These are phyloP conservation scores for Parnassius orleans DNA, from an alignment of 2,888 invertebrate species.

Conservation along the genomic window DNA sequence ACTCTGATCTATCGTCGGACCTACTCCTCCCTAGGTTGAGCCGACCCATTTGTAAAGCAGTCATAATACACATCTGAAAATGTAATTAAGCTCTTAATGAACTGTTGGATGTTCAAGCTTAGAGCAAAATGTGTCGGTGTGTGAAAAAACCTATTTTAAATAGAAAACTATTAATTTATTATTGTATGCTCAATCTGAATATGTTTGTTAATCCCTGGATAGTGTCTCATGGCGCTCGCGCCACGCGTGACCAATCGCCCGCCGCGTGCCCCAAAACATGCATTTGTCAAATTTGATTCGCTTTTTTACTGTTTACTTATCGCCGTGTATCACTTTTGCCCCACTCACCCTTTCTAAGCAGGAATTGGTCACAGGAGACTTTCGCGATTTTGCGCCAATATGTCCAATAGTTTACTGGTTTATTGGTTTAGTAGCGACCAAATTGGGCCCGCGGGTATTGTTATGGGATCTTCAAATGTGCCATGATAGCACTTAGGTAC, in stretches of 20 bases:
- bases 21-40: no score
- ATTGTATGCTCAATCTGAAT: background rate
- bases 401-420: slow-evolving; percentile 68
- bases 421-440: slow-evolving; percentile 45
- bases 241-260: slow-evolving; percentile 52
- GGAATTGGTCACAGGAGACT: slow-evolving; percentile 72
- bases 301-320: slow-evolving; percentile 72
- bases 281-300: slow-evolving; percentile 76
- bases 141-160: no score
- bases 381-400: slow-evolving; percentile 55
- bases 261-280: slow-evolving; percentile 77
- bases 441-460: slow-evolving; percentile 51
- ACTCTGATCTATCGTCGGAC: no score
- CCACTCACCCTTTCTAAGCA: slow-evolving; percentile 54
- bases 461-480: slow-evolving; percentile 25
- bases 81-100: no score
- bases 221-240: slow-evolving; percentile 36
- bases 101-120: no score
- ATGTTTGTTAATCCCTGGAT: slow-evolving; percentile 23
- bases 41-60: no score
- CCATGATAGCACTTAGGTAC: slow-evolving; percentile 15
- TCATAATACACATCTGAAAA: no score
- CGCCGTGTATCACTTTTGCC: slow-evolving; percentile 48
- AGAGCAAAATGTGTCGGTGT: no score
- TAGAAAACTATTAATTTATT: background rate